Base-by-base conservation (phyloP, 2,113 vertebrate genomes). In the western clawed frog (Xenopus tropicalis) region DNA sequence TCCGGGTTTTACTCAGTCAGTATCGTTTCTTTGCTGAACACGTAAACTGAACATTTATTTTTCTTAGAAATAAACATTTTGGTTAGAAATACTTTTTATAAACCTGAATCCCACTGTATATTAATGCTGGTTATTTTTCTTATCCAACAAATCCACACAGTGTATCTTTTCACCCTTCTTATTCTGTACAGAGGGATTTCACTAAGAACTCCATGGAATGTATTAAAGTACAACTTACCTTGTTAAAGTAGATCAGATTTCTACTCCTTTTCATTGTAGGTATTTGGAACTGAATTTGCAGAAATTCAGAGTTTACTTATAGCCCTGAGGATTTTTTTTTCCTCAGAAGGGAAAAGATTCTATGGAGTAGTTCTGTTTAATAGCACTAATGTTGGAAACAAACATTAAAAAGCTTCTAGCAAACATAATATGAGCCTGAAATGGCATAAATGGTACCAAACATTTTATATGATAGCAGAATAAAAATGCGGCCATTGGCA, bases 211-310 rank as follows among this genome's bases (percentile, higher is more conserved):
- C 4, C 14, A 21, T 44, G 37, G 62, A 62, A 43, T 62, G 65
- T 69, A 75, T 75, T 69, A 69, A 75, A 69, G 62, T 63, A 69
- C 48, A 69, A 59, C 62, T 69, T 46, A 69, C 56, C 73, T 56
- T 44, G 62, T 61, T 61, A 46, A 75, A 75, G 58, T 75, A 63
- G 43, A 74, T 74, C 25, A 69, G 58, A 69, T 61, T 69, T 56
- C 44, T 69, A 63, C 56, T 62, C 58, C 65, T 69, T 75, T 75
- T 69, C 58, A 75, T 75, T 69, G 63, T 23, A 52, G 16, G 29
- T 54, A 66, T 63, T 75, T 75, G 69, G 57, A 75, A 69, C 20
- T 68, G 66, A 63, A 75, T 75, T 51, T 75, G 58, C 73, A 62
- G 62, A 69, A 62, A 75, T 69, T 54, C 24, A 52, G 44, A 54